These are phyloP conservation scores for Spialia ferax DNA, from an alignment of 2,888 invertebrate genomes.

Conservation along the genomic window DNA sequence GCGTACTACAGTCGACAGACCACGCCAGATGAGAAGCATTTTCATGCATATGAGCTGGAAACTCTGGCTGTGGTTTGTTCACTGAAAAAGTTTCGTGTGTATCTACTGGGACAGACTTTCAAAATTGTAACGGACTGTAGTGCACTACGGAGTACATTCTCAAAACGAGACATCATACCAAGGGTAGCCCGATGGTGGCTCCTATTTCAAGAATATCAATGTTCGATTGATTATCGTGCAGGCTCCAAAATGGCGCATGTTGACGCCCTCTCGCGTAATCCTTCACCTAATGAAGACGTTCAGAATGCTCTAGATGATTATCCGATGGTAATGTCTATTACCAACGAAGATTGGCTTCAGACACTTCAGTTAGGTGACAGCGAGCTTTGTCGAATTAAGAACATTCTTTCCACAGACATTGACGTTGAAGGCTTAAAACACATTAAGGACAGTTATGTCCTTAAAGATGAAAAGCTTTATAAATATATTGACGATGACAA, in stretches of 20 bases:
- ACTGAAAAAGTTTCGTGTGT: too few relatives aligned
- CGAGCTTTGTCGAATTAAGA: neutral
- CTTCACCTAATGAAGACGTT: neutral
- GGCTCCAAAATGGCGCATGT: neutral
- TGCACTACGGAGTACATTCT: neutral
- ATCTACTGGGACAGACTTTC: too few relatives aligned
- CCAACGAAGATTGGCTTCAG: neutral
- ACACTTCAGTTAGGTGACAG: neutral
- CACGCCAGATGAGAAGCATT: too few relatives aligned
- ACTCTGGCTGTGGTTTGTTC: too few relatives aligned
- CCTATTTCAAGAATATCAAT: neutral
- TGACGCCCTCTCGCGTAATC: neutral
- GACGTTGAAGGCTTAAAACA: neutral
- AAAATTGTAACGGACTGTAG: neutral
- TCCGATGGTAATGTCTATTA: neutral
- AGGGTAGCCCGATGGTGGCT: neutral
- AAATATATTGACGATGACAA: neutral
- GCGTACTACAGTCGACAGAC: too few relatives aligned
- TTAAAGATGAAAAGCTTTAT: neutral
- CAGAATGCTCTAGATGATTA: neutral
- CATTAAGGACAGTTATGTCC: neutral
- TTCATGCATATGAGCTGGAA: too few relatives aligned
- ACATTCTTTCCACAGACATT: neutral
- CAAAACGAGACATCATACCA: neutral
- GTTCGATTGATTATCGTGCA: neutral